A percentile compares a stretch with the other conserved stretches of the same genome.
phyloP scores from a whole-genome alignment of 64 coral and sea anemone species.

The Stichodactyla mertensii region DNA sequence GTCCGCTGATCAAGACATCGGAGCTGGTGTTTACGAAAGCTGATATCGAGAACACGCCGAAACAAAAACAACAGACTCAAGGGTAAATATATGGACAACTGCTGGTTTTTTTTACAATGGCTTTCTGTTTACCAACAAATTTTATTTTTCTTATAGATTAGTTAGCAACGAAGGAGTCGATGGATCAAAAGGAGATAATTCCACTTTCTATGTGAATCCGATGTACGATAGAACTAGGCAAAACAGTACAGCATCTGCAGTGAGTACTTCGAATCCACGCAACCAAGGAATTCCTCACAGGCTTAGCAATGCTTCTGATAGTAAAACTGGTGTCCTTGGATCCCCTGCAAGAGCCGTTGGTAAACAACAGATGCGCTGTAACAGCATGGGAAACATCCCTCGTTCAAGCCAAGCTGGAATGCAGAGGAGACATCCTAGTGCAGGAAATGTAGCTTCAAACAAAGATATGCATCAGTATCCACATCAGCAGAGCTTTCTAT shows the following conservation, averaged over 20 bases:
- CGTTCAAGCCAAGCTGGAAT: background rate
- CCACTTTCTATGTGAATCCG: slow-evolving; percentile 47
- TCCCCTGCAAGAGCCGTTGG: background rate
- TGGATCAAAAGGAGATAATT: slow-evolving; percentile 16
- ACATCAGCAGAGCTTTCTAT: slow-evolving; percentile 8
- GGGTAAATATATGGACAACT: background rate
- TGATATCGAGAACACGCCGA: slow-evolving; percentile 25
- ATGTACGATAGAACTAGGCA: slow-evolving; percentile 15
- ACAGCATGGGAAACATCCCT: slow-evolving; percentile 48
- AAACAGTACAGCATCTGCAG: slow-evolving; percentile 2
- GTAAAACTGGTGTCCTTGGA: background rate
- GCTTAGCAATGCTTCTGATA: slow-evolving; percentile 19
- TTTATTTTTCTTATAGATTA: background rate
- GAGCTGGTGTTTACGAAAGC: slow-evolving; percentile 41
- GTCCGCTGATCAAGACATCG: background rate
- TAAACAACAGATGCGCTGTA: slow-evolving; percentile 24
- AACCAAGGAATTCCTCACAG: background rate
- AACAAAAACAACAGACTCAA: background rate
- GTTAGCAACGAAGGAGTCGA: background rate
- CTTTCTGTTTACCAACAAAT: background rate
- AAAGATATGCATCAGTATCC: slow-evolving; percentile 3
- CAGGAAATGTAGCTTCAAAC: slow-evolving; percentile 41
- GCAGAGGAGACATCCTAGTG: slow-evolving; percentile 44
- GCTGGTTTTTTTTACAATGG: background rate
- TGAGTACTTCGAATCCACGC: background rate